Evolutionary conservation across 2,888 invertebrate genomes (phyloP), one percentile per base, ranked within the genome.

Genomic region (Acleris cristana): DNA sequence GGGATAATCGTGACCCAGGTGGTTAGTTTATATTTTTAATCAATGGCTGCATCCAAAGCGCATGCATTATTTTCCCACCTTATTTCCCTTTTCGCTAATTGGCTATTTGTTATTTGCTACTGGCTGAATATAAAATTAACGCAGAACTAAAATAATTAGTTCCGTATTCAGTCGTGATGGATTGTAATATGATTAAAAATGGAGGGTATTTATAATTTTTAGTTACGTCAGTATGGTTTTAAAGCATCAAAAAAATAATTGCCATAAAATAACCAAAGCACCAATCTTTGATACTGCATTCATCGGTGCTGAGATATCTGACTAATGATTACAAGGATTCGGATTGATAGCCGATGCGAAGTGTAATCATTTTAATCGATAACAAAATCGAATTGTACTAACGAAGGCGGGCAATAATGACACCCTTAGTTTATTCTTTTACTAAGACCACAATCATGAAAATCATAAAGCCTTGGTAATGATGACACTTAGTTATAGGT

Each of bases 11-110:
- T 76, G 75, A 72, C 71, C 69, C 69, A 70, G 70, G 62, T 48
- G 73, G 70, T 71, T 70, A 68, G 61, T 79, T 80, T 77, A 79
- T 79, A 75, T 76, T 76, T 74, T 79, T 76, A 81, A 82, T 81
- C 79, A 78, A 82, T 80, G 72, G 74, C 75, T 77, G 77, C 70
- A 76, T 77, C 76, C 76, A 12, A 79, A 65, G 70, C 73, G 64
- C 52, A 65, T 59, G 64, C 61, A 64, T 71, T 66, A 68, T 53
- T 64, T 68, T 63, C 63, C 64, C 60, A 74, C 70, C 72, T 57
- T 72, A 70, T 59, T 54, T 73, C 78, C 78, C 66, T 73, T 73
- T 71, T 64, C 61, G 73, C 78, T 80, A 79, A 82, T 84, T 82
- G 79, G 71, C 75, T 71, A 72, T 73, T 73, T 69, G 81, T 75